Base-by-base conservation (phyloP, 2,888 invertebrate species). In the Odontocerum albicorne region DNA sequence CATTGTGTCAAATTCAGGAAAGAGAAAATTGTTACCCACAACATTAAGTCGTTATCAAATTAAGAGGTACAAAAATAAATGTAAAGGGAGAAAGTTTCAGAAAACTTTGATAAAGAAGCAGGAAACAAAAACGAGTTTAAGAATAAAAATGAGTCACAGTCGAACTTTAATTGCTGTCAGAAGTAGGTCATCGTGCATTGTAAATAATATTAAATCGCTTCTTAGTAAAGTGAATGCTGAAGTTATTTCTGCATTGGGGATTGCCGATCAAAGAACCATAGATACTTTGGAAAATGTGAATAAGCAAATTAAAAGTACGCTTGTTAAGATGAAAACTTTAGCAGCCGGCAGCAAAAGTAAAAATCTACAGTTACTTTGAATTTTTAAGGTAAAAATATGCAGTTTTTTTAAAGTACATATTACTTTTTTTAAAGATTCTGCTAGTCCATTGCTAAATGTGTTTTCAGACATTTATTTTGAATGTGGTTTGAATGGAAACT, bases 321-420 rank as follows among this genome's bases (percentile, higher is more conserved):
- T 51, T 17, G 17, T 15, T 7, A 50, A 46, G 13, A 46, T 56
- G 55, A 56, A 46, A 35, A 35, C 46, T 10, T 19, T 51, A n/a
- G 42, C 49, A 13, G 40, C 21, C 12, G 42, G 35, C 22, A 42
- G 27, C 10, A 47, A 27, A 17, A 54, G n/a, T n/a, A n/a, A 54
- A 36, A 36, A 36, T 2, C 22, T 17, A 13, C 40, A 32, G 32
- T 1, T 12, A 2, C 19, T 19, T n/a, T n/a, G n/a, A n/a, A n/a
- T n/a, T n/a, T n/a, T n/a, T n/a, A n/a, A n/a, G n/a, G n/a, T n/a
- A n/a, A n/a, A n/a, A n/a, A n/a, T n/a, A n/a, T n/a, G n/a, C n/a
- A n/a, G n/a, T n/a, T n/a, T n/a, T n/a, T n/a, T n/a, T n/a, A n/a
- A n/a, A n/a, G n/a, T n/a, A n/a, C n/a, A n/a, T n/a, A n/a, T n/a